Conservation (phyloP, 2,113 vertebrate species). For the Oryzias woworae region DNA sequence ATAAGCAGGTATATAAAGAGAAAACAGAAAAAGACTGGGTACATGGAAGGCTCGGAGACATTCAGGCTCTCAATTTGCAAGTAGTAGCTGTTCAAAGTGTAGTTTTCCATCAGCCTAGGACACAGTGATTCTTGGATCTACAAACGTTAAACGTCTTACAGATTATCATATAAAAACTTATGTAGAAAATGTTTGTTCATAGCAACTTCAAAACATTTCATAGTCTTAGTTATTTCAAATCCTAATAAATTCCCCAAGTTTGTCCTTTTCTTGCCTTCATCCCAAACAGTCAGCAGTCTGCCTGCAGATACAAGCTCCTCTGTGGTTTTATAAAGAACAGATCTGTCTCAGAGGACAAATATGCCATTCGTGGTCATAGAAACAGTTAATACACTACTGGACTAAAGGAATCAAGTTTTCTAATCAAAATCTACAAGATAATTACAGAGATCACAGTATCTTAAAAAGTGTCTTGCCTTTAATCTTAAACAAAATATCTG, state of each 20-base stretch:
- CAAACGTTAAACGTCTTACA: background rate
- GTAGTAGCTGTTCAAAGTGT: conserved; percentile 10
- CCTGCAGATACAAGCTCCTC: background rate
- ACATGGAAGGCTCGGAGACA: conserved; percentile 25
- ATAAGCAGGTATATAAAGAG: conserved; percentile 49
- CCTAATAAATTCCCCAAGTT: background rate
- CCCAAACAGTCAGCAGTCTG: background rate
- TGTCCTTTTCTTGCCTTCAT: background rate
- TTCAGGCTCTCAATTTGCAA: conserved; percentile 55
- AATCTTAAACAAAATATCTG: too few relatives aligned
- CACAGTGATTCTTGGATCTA: too few relatives aligned
- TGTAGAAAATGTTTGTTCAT: background rate
- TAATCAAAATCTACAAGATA: too few relatives aligned
- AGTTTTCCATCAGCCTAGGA: conserved; percentile 20
- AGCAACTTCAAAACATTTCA: too few relatives aligned
- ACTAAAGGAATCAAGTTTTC: background rate
- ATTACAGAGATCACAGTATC: too few relatives aligned
- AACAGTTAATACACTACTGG: background rate
- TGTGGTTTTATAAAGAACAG: background rate
- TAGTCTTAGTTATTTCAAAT: background rate
- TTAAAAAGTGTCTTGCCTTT: too few relatives aligned
- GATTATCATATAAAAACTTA: background rate
- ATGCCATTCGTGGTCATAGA: background rate
- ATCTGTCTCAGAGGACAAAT: background rate
- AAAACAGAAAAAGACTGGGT: conserved; percentile 46